Evolutionary conservation across 2,797 vertebrate genomes (phyloP), one percentile per base, ranked within the genome.

Genomic region (Lycodopsis pacificus): DNA sequence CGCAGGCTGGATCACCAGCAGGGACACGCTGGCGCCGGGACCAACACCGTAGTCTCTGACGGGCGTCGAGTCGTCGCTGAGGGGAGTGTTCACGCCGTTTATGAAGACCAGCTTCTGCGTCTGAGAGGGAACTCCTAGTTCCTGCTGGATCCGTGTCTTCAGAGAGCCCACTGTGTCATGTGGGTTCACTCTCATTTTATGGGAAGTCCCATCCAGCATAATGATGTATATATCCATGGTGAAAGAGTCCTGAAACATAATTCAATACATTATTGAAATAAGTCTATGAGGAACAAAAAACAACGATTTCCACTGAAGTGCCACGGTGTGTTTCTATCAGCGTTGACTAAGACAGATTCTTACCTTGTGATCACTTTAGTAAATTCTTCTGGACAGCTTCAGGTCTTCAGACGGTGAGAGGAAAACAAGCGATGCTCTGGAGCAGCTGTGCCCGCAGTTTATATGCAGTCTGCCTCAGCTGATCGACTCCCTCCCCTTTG

Each of bases 201-300:
- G 27, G 15, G 73, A 51, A 0, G 4, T n/a, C 48, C 87, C 93
- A 8, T 14, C 2, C 64, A 95, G 4, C 77, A 80, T 86, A 0
- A 7, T 80, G 7, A 95, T 74, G 1, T 0, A 70, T 7, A 96
- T 36, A 0, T 94, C 79, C 94, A 95, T 95, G 36, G 40, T 80
- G 0, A 13, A 2, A 12, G 32, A 32, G 25, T 25, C 30, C 80
- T 79, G 32, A 32, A 86, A 77, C 2, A 73, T 1, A 2, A 46
- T 8, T 9, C 0, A 46, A 32, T 3, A 30, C 1, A 20, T 3
- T 32, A 7, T 32, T 32, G 32, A 7, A 1, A 9, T 1, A 5
- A 27, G 19, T 25, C 0, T 32, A 7, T 0, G 4, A 2, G 5
- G 3, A 7, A 5, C 9, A 64, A 64, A n/a, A n/a, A 64, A 14